Evolutionary conservation across 1,140 invertebrate species (phyloP), one percentile per base, ranked within the genome.

Genomic region (Bombus soroeensis): DNA sequence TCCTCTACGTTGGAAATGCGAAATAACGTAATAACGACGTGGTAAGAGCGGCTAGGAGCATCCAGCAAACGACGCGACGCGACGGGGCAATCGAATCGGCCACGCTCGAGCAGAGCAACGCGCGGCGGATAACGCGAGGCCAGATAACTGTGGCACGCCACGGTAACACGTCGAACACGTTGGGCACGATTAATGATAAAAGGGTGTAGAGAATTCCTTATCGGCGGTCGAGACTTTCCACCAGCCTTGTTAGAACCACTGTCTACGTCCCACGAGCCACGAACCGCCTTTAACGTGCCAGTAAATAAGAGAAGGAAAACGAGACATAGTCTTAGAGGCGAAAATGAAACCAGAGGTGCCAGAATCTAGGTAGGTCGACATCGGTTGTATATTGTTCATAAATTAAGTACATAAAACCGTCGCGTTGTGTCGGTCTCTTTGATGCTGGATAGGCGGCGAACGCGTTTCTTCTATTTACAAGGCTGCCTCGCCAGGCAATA

Each of bases 381-480:
- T 87, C 76, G 87, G 62, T 91, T 34, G 88, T 93, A 92, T 94
- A 94, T 94, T 91, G 93, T 94, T 94, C 92, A 93, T 94, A 94
- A 94, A 94, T 94, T 93, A 93, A 94, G 90, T 91, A 86, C 91
- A 93, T 94, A 94, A 94, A 93, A 93, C 89, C 88, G 92, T 93
- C 91, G 88, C 80, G 84, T 53, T 22, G 72, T 32, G 91, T 88
- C 93, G 94, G 94, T 89, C 41, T 87, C 92, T 94, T 94, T 94
- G 94, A 94, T 93, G 92, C 78, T 68, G 88, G 90, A 92, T 92
- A 94, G 89, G 89, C 91, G 91, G 87, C 88, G 78, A 89, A 90
- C 87, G 91, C 88, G 87, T 92, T 90, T 89, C 88, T 89, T 89
- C 87, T 93, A 93, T 93, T 93, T 93, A 93, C 89, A 92, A 91